Percentiles rank a stretch among this genome's conserved stretches.
Conservation (phyloP, 2,113 vertebrate species). For the Pluvialis apricaria region DNA sequence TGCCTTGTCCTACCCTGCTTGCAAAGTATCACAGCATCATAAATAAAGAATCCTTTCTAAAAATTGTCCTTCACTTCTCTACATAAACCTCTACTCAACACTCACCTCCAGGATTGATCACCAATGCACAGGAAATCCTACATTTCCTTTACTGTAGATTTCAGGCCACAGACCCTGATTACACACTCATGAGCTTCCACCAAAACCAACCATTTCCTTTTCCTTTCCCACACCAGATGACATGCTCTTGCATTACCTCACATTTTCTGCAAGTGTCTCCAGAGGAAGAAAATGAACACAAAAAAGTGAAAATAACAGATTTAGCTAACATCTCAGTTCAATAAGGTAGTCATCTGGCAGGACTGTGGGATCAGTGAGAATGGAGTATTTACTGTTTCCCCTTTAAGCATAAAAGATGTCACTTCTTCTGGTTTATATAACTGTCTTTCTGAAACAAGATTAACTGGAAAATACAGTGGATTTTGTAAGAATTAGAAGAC, state of each 20-base stretch:
- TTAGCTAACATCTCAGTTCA: not conserved
- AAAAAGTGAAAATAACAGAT: not conserved
- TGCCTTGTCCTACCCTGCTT: not conserved
- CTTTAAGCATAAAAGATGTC: not conserved
- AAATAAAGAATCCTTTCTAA: not conserved
- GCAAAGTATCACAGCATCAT: not conserved
- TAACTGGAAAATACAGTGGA: not conserved
- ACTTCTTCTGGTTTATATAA: not conserved
- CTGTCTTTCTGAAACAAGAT: not conserved
- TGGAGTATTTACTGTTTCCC: not conserved
- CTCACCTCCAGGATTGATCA: not conserved
- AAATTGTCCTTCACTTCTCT: not conserved
- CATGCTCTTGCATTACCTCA: not conserved
- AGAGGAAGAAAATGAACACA: not conserved
- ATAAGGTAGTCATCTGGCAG: not conserved
- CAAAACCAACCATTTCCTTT: not conserved
- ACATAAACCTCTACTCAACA: not conserved
- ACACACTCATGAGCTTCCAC: not conserved
- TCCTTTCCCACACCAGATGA: not conserved
- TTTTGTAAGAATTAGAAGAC: not conserved
- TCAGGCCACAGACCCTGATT: not conserved
- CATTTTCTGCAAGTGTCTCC: not conserved
- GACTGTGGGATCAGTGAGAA: not conserved
- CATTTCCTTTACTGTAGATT: not conserved
- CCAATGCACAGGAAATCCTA: not conserved